A percentile compares a stretch with the other conserved stretches of the same genome.
Conservation (phyloP, 1,140 invertebrate species). For the Drosophila bifasciata region DNA sequence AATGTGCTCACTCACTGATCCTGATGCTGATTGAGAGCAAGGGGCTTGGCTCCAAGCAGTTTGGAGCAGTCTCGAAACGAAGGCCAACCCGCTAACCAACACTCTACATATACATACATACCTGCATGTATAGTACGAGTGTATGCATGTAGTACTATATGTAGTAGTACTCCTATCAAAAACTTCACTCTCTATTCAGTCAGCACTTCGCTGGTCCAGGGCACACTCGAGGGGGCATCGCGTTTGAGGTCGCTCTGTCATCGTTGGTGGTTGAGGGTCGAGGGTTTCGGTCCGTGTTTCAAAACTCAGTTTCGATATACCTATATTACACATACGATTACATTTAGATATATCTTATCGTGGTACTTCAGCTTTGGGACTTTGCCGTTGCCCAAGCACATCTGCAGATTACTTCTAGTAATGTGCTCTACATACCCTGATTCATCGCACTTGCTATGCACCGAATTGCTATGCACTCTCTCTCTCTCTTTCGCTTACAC, state of each 20-base stretch:
- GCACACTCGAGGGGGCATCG: conserved; percentile 38
- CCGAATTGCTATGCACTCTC: conserved; percentile 3
- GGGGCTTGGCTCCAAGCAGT: conserved; percentile 23
- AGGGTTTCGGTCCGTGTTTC: conserved; percentile 52
- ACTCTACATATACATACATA: background rate
- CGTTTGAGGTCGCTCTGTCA: conserved; percentile 1
- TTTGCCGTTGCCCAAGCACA: background rate
- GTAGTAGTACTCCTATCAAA: conserved; percentile 1
- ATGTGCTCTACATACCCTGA: conserved; percentile 71
- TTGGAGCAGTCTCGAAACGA: background rate
- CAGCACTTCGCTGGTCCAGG: conserved; percentile 22
- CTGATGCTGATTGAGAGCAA: conserved; percentile 12
- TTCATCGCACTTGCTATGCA: conserved; percentile 12
- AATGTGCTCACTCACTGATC: background rate
- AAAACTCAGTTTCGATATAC: conserved; percentile 37
- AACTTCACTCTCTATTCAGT: conserved; percentile 15
- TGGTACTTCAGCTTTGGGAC: conserved; percentile 21
- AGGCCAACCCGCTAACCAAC: background rate
- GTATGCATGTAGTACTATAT: conserved; percentile 1
- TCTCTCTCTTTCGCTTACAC: conserved; percentile 11
- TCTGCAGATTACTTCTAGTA: conserved; percentile 56
- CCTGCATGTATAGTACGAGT: background rate
- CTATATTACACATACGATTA: conserved; percentile 19
- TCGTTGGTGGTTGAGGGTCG: background rate
- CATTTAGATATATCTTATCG: conserved; percentile 14